A percentile compares a stretch with the other conserved stretches of the same genome.
Conservation (phyloP, 1,140 invertebrate species). For the Anastrepha obliqua region DNA sequence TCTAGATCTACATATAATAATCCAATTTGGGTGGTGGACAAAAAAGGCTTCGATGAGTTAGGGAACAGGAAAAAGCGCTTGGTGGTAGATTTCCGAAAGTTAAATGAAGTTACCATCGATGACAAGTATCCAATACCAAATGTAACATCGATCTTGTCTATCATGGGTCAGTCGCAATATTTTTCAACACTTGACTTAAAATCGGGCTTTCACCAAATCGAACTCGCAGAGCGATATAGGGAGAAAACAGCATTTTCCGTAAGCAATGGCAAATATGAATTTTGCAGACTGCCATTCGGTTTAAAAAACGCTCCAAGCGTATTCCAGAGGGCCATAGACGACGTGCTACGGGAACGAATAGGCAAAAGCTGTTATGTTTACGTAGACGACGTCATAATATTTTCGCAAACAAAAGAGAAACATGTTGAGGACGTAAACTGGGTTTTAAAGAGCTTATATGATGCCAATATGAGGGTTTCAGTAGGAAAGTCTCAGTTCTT, state of each 20-base stretch:
- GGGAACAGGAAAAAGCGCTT: slow-evolving; percentile 58
- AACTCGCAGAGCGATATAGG: slow-evolving; percentile 25
- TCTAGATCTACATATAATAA: slow-evolving; percentile 56
- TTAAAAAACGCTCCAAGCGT: slow-evolving; percentile 68
- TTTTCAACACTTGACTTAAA: slow-evolving; percentile 67
- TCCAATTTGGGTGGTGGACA: slow-evolving; percentile 41
- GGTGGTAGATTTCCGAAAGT: slow-evolving; percentile 63
- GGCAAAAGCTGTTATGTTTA: too few relatives aligned
- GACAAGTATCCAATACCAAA: slow-evolving; percentile 49
- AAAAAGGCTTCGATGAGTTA: slow-evolving; percentile 2
- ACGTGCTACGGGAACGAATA: too few relatives aligned
- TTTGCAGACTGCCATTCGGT: slow-evolving; percentile 70
- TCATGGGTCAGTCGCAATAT: slow-evolving; percentile 65
- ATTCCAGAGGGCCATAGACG: too few relatives aligned
- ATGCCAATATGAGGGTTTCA: too few relatives aligned
- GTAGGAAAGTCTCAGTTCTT: too few relatives aligned
- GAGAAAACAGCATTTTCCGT: slow-evolving; percentile 52
- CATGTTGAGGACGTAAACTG: too few relatives aligned
- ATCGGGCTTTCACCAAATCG: slow-evolving; percentile 67
- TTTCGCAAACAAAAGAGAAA: too few relatives aligned
- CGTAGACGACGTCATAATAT: slow-evolving; percentile 57
- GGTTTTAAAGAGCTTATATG: too few relatives aligned
- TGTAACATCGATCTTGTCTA: slow-evolving; percentile 61
- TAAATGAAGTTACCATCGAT: slow-evolving; percentile 66
- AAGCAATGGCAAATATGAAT: slow-evolving; percentile 33